phyloP scores from a whole-genome alignment of 2,113 vertebrate species.

The Piprites chloris region DNA sequence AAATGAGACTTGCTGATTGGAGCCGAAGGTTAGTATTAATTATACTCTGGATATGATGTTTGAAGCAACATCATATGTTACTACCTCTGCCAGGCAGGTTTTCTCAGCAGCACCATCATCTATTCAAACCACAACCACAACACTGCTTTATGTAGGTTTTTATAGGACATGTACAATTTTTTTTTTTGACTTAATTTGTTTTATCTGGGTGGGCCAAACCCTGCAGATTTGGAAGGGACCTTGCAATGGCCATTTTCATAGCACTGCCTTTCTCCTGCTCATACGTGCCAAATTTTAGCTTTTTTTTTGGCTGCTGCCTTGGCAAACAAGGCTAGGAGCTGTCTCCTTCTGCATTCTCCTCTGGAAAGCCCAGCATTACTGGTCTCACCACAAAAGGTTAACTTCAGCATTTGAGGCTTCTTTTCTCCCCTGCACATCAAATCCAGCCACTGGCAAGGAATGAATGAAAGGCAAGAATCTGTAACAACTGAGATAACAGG shows the following conservation, averaged over 20 bases:
- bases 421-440: not conserved
- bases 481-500: slow-evolving; percentile 1
- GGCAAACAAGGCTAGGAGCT: not conserved
- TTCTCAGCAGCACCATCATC: not conserved
- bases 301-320: not conserved
- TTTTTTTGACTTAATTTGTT: not conserved
- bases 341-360: not conserved
- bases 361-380: not conserved
- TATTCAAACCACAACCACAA: not conserved
- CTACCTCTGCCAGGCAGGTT: not conserved
- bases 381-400: not conserved
- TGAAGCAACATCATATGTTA: not conserved
- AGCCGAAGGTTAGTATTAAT: not conserved
- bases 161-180: not conserved
- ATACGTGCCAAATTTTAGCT: not conserved
- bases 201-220: not conserved
- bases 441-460: not conserved
- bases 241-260: not conserved
- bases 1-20: not conserved
- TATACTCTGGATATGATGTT: not conserved
- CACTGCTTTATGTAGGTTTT: not conserved
- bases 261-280: not conserved
- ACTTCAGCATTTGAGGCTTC: not conserved
- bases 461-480: slow-evolving; percentile 40
- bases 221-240: not conserved